Evolutionary conservation across 2,888 invertebrate species (phyloP), one percentile per base, ranked within the genome.

Genomic region (Incurvaria masculella): DNA sequence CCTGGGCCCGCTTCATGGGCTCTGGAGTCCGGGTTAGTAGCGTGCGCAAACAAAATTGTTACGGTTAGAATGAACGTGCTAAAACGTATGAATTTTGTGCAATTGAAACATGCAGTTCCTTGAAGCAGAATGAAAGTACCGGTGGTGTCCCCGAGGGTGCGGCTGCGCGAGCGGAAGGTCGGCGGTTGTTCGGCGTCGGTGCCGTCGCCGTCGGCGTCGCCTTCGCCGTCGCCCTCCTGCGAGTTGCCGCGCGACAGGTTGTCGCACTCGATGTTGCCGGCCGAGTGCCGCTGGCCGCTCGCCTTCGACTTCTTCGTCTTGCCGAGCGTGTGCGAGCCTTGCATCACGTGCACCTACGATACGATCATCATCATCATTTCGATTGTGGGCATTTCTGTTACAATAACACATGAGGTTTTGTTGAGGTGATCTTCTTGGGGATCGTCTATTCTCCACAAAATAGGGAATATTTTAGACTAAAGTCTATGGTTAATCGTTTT

Each of bases 81-180:
- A 6, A 33, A 4, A 33, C 14, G 14, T 33, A 11, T 33, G 11
- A n/a, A n/a, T n/a, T n/a, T n/a, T n/a, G n/a, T n/a, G n/a, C n/a
- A n/a, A n/a, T n/a, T n/a, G n/a, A n/a, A n/a, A n/a, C n/a, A n/a
- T n/a, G n/a, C n/a, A n/a, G n/a, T n/a, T n/a, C n/a, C n/a, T n/a
- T n/a, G n/a, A n/a, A n/a, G n/a, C n/a, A n/a, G n/a, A n/a, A n/a
- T n/a, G n/a, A n/a, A n/a, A n/a, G 23, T 42, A 89, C 91, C 91
- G 61, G 85, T 82, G 49, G 87, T 82, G 68, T 95, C 94, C 57
- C 93, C 91, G 56, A 94, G 84, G n/a, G 94, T 95, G 79, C 91
- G 94, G 79, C 94, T 94, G 60, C 95, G 84, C 56, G 87, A 85
- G 60, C 94, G 82, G 72, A 94, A 93, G 44, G 19, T 79, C 73